Percentiles rank a stretch among this genome's conserved stretches.
Conservation (phyloP, 1,140 invertebrate species). For the Thaumetopoea pityocampa region DNA sequence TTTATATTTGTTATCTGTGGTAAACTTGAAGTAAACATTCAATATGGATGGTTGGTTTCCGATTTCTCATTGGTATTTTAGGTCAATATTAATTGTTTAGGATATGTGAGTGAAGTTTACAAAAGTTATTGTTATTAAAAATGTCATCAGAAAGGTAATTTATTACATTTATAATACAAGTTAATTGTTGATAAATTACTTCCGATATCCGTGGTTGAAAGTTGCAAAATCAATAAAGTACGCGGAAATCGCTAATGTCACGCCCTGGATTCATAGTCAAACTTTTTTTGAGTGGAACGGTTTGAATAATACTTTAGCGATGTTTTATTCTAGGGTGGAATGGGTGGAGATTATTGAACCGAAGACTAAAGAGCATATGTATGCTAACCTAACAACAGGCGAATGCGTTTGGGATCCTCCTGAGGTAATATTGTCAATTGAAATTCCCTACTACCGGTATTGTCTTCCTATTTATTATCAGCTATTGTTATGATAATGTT, state of each 20-base stretch:
- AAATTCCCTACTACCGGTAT: no score
- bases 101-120: constrained; percentile 43
- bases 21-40: constrained; percentile 73
- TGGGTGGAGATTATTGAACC: constrained; percentile 99
- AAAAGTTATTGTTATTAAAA: constrained; percentile 35
- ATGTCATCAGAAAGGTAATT: constrained; percentile 70
- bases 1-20: no score
- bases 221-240: constrained; percentile 75
- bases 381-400: constrained; percentile 97
- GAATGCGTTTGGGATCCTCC: constrained; percentile 99
- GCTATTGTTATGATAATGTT: no score
- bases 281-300: constrained; percentile 42
- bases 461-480: no score
- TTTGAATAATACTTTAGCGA: constrained; percentile 33
- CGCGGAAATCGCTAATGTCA: constrained; percentile 74
- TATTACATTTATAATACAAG: constrained; percentile 13
- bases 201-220: constrained; percentile 57
- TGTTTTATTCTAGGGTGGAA: constrained; percentile 86
- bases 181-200: constrained; percentile 41
- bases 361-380: constrained; percentile 98
- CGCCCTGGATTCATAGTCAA: constrained; percentile 56
- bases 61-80: constrained; percentile 53
- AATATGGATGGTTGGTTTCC: constrained; percentile 69
- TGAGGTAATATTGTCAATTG: constrained; percentile 69
- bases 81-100: constrained; percentile 51